Evolutionary conservation across 2,888 invertebrate species (phyloP).

Genomic region (Plebejus melissa): DNA sequence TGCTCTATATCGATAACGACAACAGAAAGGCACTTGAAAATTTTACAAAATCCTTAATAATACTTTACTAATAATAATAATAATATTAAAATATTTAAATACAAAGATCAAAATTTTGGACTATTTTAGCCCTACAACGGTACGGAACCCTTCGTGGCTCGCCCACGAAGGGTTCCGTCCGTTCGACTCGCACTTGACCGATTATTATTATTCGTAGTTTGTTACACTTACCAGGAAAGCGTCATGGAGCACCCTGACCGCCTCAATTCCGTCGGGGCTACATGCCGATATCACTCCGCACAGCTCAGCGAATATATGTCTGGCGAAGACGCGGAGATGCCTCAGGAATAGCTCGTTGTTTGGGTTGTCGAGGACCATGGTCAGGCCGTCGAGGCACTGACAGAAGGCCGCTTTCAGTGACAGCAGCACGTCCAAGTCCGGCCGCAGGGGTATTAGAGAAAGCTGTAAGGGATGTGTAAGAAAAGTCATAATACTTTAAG

Average conservation of each 20-base stretch:
- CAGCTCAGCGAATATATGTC: conserved; percentile 51
- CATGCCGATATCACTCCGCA: conserved; percentile 49
- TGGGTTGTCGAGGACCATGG: conserved; percentile 44
- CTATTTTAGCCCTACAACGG: no score
- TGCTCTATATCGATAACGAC: no score
- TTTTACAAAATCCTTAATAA: no score
- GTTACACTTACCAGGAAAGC: conserved; percentile 46
- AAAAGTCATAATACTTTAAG: not conserved
- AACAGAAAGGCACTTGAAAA: no score
- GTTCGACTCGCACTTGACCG: no score
- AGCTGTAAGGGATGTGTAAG: conserved; percentile 34
- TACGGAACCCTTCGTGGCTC: no score
- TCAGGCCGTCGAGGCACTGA: conserved; percentile 49
- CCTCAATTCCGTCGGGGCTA: conserved; percentile 46
- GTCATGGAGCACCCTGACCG: conserved; percentile 44
- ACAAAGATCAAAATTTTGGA: no score
- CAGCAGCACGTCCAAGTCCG: conserved; percentile 43
- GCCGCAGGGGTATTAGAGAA: conserved; percentile 41
- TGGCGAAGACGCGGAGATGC: conserved; percentile 51
- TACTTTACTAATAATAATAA: no score
- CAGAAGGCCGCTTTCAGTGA: conserved; percentile 49
- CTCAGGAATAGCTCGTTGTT: conserved; percentile 42
- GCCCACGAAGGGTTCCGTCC: no score
- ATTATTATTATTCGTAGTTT: no score
- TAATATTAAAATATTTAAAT: no score